Percentiles rank a stretch among this genome's conserved stretches.
phyloP scores from a whole-genome alignment of 1,140 invertebrate species.

The Neodiprion lecontei region DNA sequence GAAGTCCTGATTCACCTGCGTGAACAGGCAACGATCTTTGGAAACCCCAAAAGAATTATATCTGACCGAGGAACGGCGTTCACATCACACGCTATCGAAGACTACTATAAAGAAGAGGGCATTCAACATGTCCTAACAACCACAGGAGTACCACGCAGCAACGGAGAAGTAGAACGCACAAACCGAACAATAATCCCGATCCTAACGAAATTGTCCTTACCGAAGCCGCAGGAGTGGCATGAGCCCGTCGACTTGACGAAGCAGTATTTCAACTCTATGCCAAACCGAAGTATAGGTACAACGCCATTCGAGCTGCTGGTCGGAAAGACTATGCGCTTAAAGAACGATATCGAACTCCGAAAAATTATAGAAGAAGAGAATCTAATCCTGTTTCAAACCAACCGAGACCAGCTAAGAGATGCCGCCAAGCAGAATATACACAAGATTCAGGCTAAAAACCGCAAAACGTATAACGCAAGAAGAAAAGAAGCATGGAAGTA shows the following conservation, averaged over 20 bases:
- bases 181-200: conserved; percentile 39
- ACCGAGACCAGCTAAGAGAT: conserved; percentile 8
- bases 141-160: conserved; percentile 39
- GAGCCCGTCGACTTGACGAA: conserved; percentile 40
- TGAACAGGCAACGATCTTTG: neutral
- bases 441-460: conserved; percentile 45
- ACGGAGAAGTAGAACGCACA: conserved; percentile 46
- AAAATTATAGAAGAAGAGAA: neutral
- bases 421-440: conserved; percentile 38
- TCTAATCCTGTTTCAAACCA: neutral
- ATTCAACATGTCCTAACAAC: conserved; percentile 29
- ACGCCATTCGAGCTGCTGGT: conserved; percentile 45
- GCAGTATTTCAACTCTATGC: conserved; percentile 42
- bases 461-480: conserved; percentile 34
- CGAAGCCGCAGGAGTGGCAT: conserved; percentile 43
- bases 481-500: conserved; percentile 29
- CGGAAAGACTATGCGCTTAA: conserved; percentile 22
- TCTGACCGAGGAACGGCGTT: conserved; percentile 19
- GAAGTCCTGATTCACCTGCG: neutral
- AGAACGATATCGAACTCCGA: neutral
- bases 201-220: conserved; percentile 41
- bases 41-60: conserved; percentile 28
- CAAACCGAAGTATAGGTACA: conserved; percentile 37
- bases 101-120: conserved; percentile 18
- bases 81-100: conserved; percentile 16